These are phyloP conservation scores for Apamea anceps DNA, from an alignment of 2,888 invertebrate genomes.

Conservation along the genomic window DNA sequence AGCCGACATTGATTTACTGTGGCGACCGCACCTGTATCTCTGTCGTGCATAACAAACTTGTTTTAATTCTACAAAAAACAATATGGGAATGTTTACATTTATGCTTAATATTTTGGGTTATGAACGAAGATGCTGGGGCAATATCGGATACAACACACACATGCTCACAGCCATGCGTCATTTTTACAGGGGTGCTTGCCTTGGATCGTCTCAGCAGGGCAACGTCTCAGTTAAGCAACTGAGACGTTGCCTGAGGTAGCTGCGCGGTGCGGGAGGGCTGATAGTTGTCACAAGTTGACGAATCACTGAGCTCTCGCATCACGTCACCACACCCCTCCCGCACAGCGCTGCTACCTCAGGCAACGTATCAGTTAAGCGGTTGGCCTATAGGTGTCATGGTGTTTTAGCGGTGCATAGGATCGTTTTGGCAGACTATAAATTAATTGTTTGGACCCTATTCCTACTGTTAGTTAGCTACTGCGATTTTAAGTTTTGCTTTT, in stretches of 20 bases:
- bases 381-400: too few species aligned
- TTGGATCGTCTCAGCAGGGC: not conserved
- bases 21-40: constrained; percentile 69
- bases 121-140: constrained; percentile 14
- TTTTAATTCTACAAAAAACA: constrained; percentile 58
- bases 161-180: not conserved
- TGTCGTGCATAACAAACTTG: constrained; percentile 64
- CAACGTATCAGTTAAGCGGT: too few species aligned
- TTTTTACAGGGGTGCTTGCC: not conserved
- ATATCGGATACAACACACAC: constrained; percentile 19
- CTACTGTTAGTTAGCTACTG: not conserved
- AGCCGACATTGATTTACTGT: constrained; percentile 71
- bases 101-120: constrained; percentile 22
- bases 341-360: too few species aligned
- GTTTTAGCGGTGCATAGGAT: not conserved
- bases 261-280: too few species aligned
- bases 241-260: too few species aligned
- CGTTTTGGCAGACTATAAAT: not conserved
- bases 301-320: too few species aligned
- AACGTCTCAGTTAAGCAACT: too few species aligned
- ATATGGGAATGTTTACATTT: constrained; percentile 41
- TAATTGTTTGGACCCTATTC: too few species aligned
- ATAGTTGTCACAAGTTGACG: too few species aligned
- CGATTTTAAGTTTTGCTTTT: not conserved
- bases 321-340: too few species aligned